Percentiles rank a stretch among this genome's conserved stretches.
Evolutionary conservation across 2,113 vertebrate genomes (phyloP).

Genomic region (Anoura caudifer): DNA sequence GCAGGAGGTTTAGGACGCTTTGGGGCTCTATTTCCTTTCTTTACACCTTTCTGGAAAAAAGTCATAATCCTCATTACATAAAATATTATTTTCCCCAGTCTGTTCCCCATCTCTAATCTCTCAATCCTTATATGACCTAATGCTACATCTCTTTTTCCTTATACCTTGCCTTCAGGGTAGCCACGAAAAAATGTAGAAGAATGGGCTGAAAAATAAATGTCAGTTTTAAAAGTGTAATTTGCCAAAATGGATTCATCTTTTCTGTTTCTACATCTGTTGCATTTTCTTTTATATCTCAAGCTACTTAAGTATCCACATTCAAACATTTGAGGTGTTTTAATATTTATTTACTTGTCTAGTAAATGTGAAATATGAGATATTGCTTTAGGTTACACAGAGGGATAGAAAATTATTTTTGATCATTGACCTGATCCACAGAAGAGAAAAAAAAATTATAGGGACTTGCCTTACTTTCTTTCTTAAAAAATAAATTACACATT

Average conservation of each 20-base stretch:
- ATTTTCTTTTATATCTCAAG: slow-evolving; percentile 46
- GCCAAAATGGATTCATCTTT: slow-evolving; percentile 10
- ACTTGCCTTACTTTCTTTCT: background rate
- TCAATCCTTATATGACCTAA: background rate
- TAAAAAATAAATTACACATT: slow-evolving; percentile 17
- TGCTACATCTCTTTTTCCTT: background rate
- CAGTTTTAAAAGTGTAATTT: slow-evolving; percentile 23
- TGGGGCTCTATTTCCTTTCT: background rate
- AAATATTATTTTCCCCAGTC: background rate
- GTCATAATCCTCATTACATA: background rate
- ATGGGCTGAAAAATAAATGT: slow-evolving; percentile 39
- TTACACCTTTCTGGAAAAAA: background rate
- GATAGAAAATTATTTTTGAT: background rate
- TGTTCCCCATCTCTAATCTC: background rate
- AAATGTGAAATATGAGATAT: background rate
- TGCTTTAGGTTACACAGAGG: background rate
- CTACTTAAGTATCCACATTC: background rate
- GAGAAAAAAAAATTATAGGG: background rate
- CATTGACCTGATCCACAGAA: background rate
- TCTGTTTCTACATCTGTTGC: slow-evolving; percentile 30
- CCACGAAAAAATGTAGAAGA: background rate
- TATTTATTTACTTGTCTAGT: background rate
- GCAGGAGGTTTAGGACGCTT: background rate
- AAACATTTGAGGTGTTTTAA: background rate
- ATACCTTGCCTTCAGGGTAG: background rate